Evolutionary conservation across 2,113 vertebrate species (phyloP).

Genomic region (Cryptomyrus ogoouensis): DNA sequence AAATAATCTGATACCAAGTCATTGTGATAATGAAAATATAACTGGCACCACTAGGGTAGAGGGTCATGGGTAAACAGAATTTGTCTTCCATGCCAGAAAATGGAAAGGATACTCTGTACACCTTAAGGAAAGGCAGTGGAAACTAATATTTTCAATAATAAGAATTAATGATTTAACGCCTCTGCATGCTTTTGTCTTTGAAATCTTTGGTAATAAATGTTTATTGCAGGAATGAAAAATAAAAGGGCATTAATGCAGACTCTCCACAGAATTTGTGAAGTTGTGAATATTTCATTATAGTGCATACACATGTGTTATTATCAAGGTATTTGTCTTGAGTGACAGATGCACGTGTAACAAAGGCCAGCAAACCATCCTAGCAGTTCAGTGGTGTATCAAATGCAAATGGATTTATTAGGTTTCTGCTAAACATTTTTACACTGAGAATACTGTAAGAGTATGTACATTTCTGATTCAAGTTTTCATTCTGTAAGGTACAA

Average conservation of each 20-base stretch:
- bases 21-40: constrained; percentile 19
- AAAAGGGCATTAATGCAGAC: background rate
- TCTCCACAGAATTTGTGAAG: background rate
- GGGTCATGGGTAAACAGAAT: background rate
- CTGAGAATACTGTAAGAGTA: too few species aligned
- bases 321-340: background rate
- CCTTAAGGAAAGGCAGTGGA: background rate
- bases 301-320: background rate
- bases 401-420: background rate
- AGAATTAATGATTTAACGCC: background rate
- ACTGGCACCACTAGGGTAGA: background rate
- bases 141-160: background rate
- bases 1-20: constrained; percentile 1
- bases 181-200: background rate
- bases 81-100: background rate
- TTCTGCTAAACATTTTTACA: background rate
- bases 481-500: background rate
- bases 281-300: background rate
- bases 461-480: too few species aligned
- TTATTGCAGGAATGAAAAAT: background rate
- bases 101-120: background rate
- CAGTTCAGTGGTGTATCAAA: background rate
- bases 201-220: background rate
- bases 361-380: background rate
- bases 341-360: background rate